Evolutionary conservation across 2,113 vertebrate genomes (phyloP).

Genomic region (Zosterops borbonicus): DNA sequence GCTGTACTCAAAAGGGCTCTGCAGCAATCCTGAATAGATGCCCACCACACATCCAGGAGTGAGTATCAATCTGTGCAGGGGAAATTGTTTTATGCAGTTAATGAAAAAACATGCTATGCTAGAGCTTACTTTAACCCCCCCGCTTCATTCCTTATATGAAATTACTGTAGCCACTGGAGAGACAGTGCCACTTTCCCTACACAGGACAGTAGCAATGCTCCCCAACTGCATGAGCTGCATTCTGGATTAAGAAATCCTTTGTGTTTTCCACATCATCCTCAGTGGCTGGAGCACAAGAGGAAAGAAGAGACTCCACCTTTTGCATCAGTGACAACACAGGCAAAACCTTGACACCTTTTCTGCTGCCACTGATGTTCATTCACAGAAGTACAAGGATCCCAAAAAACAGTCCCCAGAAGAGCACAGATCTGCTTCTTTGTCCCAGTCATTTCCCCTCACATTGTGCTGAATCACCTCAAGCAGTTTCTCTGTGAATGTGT

Average conservation of each 20-base stretch:
- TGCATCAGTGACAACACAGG: not conserved
- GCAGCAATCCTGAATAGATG: not conserved
- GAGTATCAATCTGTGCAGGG: not conserved
- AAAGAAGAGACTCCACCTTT: not conserved
- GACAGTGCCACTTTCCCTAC: not conserved
- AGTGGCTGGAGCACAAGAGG: not conserved
- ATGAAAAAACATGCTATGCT: not conserved
- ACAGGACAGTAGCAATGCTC: not conserved
- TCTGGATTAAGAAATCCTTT: not conserved
- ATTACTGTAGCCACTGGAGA: not conserved
- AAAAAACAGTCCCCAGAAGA: not conserved
- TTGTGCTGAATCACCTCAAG: not conserved
- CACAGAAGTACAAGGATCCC: not conserved
- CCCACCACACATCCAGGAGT: not conserved
- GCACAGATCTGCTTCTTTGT: not conserved
- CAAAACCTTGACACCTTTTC: not conserved
- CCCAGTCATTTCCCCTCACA: not conserved
- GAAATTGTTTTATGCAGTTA: not conserved
- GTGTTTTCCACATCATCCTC: not conserved
- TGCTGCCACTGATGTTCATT: not conserved
- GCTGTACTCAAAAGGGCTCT: not conserved
- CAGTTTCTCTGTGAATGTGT: not conserved
- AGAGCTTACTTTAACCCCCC: not conserved
- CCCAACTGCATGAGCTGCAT: rapidly evolving
- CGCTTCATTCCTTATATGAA: not conserved